Base-by-base conservation (phyloP, 2,888 invertebrate species). In the Parnassius smintheus region DNA sequence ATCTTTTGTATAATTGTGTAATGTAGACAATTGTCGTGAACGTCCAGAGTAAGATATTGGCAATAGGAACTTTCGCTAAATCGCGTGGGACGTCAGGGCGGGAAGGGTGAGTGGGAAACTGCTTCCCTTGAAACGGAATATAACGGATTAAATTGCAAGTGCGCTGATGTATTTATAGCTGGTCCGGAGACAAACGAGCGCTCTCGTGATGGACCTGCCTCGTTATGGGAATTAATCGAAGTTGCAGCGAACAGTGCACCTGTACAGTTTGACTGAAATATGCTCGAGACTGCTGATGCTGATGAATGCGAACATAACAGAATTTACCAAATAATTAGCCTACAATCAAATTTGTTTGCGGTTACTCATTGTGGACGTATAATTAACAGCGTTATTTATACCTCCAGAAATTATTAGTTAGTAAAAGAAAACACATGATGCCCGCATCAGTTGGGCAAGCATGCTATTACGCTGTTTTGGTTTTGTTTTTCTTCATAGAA, bases 211-310 rank as follows among this genome's bases (percentile, higher is more conserved):
- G 91, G 91, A 91, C 89, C 88, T 81, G 84, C 83, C 91, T 91
- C 91, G 91, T 91, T 91, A 91, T 91, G 85, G 84, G 89, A 89
- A 91, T 91, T 91, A 91, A 91, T 91, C 91, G 91, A 88, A 90
- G 83, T 85, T 83, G 85, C 85, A 85, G 77, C 81, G 77, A 79
- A 81, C 81, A 77, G 83, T 80, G 80, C 89, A 88, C 90, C 91
- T 90, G 91, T 80, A 86, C 71, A 72, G 76, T 80, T 81, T 80
- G 80, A 80, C 84, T 87, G 85, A 88, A 88, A 88, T 87, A 86
- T 87, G 82, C 82, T 69, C 66, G 68, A 71, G 68, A 68, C 70
- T 72, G 68, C 67, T 67, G 70, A 58, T 59, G 61, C 74, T 73
- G 71, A 75, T 74, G 71, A 73, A 73, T 71, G 65, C 65, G 56